Percentiles rank a stretch among this genome's conserved stretches.
Conservation (phyloP, 1,140 invertebrate species). For the Apocrypta bakeri region DNA sequence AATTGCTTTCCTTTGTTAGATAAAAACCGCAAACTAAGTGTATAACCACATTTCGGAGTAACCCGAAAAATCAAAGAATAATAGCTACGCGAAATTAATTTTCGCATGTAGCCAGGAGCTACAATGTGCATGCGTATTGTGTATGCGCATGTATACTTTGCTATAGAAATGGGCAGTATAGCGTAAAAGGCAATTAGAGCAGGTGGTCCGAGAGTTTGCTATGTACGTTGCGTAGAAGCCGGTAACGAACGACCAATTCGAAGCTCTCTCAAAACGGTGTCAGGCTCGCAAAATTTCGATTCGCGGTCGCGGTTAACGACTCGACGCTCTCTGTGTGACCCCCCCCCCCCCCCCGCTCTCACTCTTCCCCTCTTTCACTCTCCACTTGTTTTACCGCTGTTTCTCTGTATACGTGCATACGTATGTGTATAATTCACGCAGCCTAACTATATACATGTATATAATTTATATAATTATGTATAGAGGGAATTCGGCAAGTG, state of each 20-base stretch:
- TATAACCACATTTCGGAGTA: no score
- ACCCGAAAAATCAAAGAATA: no score
- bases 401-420: background rate
- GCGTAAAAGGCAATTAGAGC: constrained; percentile 58
- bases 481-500: background rate
- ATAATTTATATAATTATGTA: background rate
- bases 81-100: no score
- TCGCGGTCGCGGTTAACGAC: constrained; percentile 40
- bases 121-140: no score
- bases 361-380: no score
- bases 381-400: constrained; percentile 17
- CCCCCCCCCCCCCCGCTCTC: no score
- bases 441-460: constrained; percentile 9
- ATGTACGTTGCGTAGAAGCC: background rate
- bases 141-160: background rate
- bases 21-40: no score
- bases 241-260: constrained; percentile 44
- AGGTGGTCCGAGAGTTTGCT: constrained; percentile 49
- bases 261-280: background rate
- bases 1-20: no score
- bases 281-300: constrained; percentile 40
- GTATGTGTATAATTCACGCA: background rate
- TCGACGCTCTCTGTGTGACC: no score
- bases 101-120: no score
- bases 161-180: background rate